Conservation (phyloP, 2,888 invertebrate genomes). For the Caenorhabditis sp. region DNA sequence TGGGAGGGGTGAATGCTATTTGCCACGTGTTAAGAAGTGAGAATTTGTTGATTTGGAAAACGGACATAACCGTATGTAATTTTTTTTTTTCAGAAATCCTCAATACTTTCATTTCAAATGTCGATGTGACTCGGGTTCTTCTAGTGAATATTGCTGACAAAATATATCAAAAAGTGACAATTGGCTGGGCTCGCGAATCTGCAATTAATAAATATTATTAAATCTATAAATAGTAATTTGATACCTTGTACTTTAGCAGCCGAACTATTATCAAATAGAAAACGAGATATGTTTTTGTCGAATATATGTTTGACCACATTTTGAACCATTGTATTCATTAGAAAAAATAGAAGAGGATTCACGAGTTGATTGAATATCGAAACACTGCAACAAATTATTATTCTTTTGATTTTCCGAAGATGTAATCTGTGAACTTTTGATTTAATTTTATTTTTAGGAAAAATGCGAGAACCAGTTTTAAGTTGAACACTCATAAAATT, state of each 20-base stretch:
- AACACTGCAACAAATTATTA: constrained; percentile 34
- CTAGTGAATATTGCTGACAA: not conserved
- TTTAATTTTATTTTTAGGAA: not conserved
- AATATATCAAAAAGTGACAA: not conserved
- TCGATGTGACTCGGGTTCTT: constrained; percentile 16
- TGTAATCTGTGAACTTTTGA: not conserved
- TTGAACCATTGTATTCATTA: constrained; percentile 44
- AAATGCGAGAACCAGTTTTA: not conserved
- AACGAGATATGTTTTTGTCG: constrained; percentile 27
- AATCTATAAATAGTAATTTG: not conserved
- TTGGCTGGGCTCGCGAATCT: not conserved
- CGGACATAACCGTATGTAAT: not conserved
- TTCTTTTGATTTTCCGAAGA: not conserved
- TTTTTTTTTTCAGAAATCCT: constrained; percentile 19
- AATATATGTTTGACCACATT: constrained; percentile 29
- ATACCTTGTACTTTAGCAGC: not conserved
- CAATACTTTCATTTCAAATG: constrained; percentile 20
- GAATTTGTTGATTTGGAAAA: not conserved
- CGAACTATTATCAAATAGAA: constrained; percentile 20
- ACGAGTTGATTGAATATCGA: constrained; percentile 50
- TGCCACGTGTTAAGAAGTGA: not conserved
- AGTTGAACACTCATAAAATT: not conserved
- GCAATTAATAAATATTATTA: not conserved
- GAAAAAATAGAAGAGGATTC: constrained; percentile 42
- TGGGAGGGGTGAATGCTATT: constrained; percentile 25